These are phyloP conservation scores for Diuraphis noxia DNA, from an alignment of 1,140 invertebrate species.

Conservation along the genomic window DNA sequence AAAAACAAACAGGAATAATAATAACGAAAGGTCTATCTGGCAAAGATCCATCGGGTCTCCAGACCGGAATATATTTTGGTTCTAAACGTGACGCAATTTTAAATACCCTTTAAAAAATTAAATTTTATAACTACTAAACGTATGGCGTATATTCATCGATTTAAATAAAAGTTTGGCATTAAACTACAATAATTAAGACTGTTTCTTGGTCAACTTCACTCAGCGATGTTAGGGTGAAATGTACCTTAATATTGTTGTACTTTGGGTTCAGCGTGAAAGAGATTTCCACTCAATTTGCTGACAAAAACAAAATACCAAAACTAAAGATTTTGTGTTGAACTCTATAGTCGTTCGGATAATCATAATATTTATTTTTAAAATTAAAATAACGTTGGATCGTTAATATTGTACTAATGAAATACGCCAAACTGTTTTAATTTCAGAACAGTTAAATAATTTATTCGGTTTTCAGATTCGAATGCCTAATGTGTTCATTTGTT, in stretches of 20 bases:
- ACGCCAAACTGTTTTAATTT: background rate
- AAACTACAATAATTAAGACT: background rate
- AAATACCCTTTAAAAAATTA: constrained; percentile 19
- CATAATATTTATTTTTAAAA: background rate
- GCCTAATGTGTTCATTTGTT: background rate
- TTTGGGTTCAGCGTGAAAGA: background rate
- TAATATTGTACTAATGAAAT: background rate
- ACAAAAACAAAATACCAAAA: background rate
- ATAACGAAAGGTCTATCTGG: constrained; percentile 27
- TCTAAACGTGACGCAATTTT: constrained; percentile 8
- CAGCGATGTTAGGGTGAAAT: background rate
- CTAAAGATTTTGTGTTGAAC: background rate
- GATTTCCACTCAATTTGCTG: background rate
- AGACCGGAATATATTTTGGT: constrained; percentile 36
- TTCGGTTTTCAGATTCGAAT: background rate
- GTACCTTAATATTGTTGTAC: background rate
- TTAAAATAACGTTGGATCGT: background rate
- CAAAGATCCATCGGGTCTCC: constrained; percentile 33
- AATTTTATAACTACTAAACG: background rate
- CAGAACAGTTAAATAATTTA: background rate
- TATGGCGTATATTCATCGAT: background rate
- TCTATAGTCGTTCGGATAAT: background rate
- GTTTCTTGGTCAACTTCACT: background rate
- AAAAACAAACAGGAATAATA: constrained; percentile 25
- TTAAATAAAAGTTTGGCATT: background rate